phyloP scores from a whole-genome alignment of 2,888 invertebrate species.

The Scaptomyza flava region DNA sequence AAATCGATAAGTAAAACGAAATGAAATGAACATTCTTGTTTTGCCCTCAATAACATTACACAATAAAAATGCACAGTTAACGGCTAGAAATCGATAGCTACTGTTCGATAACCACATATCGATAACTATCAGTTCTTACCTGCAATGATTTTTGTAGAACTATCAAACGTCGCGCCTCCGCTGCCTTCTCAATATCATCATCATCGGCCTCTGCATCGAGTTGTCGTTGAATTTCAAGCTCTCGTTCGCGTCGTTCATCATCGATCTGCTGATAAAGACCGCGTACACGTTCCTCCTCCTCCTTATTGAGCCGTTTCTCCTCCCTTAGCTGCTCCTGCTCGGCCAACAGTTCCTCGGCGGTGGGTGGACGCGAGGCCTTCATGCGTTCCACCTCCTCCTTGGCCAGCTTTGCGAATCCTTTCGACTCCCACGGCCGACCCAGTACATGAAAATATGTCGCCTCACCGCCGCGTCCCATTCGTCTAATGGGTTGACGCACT shows the following conservation, averaged over 20 bases:
- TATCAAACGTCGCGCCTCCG: slow-evolving; percentile 83
- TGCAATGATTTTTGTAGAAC: slow-evolving; percentile 86
- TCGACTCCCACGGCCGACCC: slow-evolving; percentile 67
- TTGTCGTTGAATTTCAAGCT: slow-evolving; percentile 47
- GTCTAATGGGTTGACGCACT: slow-evolving; percentile 15
- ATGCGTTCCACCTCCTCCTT: slow-evolving; percentile 57
- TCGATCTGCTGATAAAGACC: slow-evolving; percentile 55
- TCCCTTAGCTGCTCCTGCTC: slow-evolving; percentile 47
- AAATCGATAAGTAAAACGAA: neutral
- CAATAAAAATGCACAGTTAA: neutral
- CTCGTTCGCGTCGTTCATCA: slow-evolving; percentile 57
- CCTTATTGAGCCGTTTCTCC: slow-evolving; percentile 53
- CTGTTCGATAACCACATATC: neutral
- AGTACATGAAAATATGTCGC: slow-evolving; percentile 63
- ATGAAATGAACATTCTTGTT: too few relatives aligned
- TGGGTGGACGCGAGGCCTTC: slow-evolving; percentile 40
- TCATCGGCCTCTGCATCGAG: slow-evolving; percentile 46
- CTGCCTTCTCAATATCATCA: slow-evolving; percentile 45
- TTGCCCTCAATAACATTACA: neutral
- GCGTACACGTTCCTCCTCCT: slow-evolving; percentile 58
- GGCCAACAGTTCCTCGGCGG: slow-evolving; percentile 44
- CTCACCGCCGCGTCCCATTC: slow-evolving; percentile 44
- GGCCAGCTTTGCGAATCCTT: slow-evolving; percentile 59
- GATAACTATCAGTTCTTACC: slow-evolving; percentile 82
- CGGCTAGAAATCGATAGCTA: too few relatives aligned